Evolutionary conservation across 2,888 invertebrate species (phyloP).

Genomic region (Bellardia bayeri): DNA sequence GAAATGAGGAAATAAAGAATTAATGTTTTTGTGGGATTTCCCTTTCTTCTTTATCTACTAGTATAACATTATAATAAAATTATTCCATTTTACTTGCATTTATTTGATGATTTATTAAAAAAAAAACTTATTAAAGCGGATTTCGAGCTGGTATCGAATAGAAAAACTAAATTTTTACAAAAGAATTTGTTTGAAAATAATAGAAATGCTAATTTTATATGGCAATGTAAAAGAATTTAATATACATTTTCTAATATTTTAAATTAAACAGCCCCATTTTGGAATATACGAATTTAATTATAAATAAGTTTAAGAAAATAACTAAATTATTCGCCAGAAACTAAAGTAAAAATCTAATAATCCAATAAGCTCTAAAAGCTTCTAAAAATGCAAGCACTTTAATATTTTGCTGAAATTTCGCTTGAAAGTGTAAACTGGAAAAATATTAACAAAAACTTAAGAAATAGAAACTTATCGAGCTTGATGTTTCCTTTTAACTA

Average conservation of each 20-base stretch:
- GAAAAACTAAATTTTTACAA: conserved; percentile 23
- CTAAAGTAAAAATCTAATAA: too few species aligned
- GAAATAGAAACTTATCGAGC: too few species aligned
- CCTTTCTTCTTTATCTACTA: not conserved
- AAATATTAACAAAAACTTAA: too few species aligned
- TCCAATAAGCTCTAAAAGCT: too few species aligned
- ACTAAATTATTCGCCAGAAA: too few species aligned
- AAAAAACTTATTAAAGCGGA: conserved; percentile 62
- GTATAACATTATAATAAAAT: not conserved
- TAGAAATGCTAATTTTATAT: not conserved
- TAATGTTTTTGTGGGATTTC: not conserved
- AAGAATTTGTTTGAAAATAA: not conserved
- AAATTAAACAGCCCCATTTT: not conserved
- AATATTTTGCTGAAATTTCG: too few species aligned
- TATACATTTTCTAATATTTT: not conserved
- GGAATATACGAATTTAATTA: not conserved
- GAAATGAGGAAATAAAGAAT: not conserved
- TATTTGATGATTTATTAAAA: conserved; percentile 30
- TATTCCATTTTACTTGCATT: conserved; percentile 35
- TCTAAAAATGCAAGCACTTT: too few species aligned
- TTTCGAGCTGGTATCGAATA: conserved; percentile 82
- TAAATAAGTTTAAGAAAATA: not conserved
- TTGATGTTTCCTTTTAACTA: too few species aligned
- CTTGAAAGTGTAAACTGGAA: too few species aligned
- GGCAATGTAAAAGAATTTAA: not conserved